phyloP scores from a whole-genome alignment of 2,888 invertebrate species.

The Ophion ellenae region DNA sequence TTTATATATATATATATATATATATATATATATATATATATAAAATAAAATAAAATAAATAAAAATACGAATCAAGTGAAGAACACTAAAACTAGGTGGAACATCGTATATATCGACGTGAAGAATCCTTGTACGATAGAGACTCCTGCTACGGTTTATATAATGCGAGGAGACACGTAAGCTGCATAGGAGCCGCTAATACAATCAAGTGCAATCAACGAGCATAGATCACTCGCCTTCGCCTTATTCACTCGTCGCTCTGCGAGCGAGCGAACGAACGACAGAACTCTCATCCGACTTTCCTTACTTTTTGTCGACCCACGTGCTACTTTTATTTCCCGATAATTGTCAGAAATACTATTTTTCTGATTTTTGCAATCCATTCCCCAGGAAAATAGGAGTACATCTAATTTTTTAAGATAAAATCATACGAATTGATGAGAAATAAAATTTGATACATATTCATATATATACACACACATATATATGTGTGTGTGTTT shows the following conservation, averaged over 20 bases:
- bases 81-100: not conserved
- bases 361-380: not conserved
- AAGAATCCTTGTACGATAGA: not conserved
- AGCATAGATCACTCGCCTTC: not conserved
- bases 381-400: not conserved
- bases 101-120: not conserved
- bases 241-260: not conserved
- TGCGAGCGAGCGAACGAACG: not conserved
- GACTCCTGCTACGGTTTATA: not conserved
- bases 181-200: not conserved
- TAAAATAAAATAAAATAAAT: too few species aligned
- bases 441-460: not conserved
- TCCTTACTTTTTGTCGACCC: not conserved
- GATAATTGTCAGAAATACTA: not conserved
- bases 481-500: too few species aligned
- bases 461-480: too few species aligned
- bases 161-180: not conserved
- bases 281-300: not conserved
- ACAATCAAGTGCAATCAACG: not conserved
- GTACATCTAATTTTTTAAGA: too few species aligned
- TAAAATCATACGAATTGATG: not conserved
- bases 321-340: not conserved
- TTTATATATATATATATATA: too few species aligned
- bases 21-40: too few species aligned
- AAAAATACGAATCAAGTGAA: too few species aligned